Evolutionary conservation across 2,113 vertebrate genomes (phyloP), one percentile per base, ranked within the genome.

Genomic region (rat (Rattus norvegicus)): DNA sequence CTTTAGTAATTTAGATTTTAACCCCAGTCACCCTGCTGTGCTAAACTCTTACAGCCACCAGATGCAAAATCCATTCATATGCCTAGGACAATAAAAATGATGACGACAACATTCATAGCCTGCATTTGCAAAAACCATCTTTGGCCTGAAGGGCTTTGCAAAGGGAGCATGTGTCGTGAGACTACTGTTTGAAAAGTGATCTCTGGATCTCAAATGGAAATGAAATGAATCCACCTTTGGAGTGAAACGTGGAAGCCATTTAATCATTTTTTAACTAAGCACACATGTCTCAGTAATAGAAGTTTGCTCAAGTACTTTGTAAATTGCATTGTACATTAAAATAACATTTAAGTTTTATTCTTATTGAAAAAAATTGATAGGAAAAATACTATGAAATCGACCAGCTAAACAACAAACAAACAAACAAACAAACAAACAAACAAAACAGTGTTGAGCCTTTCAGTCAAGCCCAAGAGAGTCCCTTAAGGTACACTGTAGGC

Each of bases 1-100:
- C 98, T 98, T 95, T 84, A 97, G 96, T 97, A 98, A 98, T 98
- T 98, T 95, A 96, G 97, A 97, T 98, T 98, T 98, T 95, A 97
- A 97, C 95, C 94, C 94, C 81, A 98, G 97, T 76, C 67, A 91
- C 76, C 95, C 95, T 97, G 96, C 92, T 96, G 97, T 95, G 98
- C 87, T 88, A 95, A 98, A 98, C 97, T 87, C 97, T 97, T 97
- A 95, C 88, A 97, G 96, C 89, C 90, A 87, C 95, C 96, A 97
- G 94, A 97, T 98, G 96, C 80, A 98, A 96, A 98, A 96, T 97
- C 97, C 97, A 96, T 97, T 98, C 93, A n/a, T 86, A 81, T 97
- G 94, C 70, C 83, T 79, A 73, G 61, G 94, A 96, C 84, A 97
- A 94, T 97, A 97, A 97, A 97, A 96, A 93, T 92, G 97, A 97